Evolutionary conservation across 1,140 invertebrate genomes (phyloP).

Genomic region (Magallana angulata): DNA sequence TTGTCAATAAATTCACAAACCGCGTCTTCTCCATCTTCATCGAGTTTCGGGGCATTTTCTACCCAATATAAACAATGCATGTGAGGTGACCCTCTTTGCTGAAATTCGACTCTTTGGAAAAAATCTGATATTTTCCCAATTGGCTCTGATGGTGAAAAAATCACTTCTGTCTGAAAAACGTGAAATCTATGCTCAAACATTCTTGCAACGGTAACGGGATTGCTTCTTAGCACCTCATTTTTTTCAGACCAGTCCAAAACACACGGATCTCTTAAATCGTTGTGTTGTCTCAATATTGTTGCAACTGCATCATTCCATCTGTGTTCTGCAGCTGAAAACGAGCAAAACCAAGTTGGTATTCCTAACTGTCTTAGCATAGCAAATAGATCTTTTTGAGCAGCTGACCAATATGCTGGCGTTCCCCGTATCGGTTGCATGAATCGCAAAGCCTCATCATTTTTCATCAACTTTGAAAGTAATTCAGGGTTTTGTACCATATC

Average conservation of each 20-base stretch:
- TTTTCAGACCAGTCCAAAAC: conserved; percentile 39
- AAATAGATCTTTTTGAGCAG: conserved; percentile 60
- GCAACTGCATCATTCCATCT: conserved; percentile 54
- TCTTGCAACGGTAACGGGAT: conserved; percentile 46
- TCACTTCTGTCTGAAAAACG: conserved; percentile 14
- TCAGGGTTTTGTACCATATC: not conserved
- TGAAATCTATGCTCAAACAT: conserved; percentile 43
- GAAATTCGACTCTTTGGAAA: conserved; percentile 68
- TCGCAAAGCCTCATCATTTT: conserved; percentile 35
- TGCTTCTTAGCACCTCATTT: not conserved
- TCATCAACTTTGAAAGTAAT: not conserved
- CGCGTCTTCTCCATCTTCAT: conserved; percentile 39
- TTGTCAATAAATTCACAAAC: conserved; percentile 52
- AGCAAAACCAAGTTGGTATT: conserved; percentile 53
- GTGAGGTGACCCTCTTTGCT: conserved; percentile 79
- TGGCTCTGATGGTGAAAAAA: not conserved
- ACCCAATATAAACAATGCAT: conserved; percentile 78
- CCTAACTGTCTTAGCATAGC: conserved; percentile 62
- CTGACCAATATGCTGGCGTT: conserved; percentile 58
- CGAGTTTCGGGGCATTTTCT: conserved; percentile 70
- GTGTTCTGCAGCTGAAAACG: conserved; percentile 58
- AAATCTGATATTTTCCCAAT: not conserved
- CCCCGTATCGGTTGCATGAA: conserved; percentile 56
- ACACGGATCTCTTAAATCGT: conserved; percentile 3
- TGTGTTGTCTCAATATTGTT: conserved; percentile 42